Base-by-base conservation (phyloP, 2,888 invertebrate species). In the Hirtodrosophila cameraria region DNA sequence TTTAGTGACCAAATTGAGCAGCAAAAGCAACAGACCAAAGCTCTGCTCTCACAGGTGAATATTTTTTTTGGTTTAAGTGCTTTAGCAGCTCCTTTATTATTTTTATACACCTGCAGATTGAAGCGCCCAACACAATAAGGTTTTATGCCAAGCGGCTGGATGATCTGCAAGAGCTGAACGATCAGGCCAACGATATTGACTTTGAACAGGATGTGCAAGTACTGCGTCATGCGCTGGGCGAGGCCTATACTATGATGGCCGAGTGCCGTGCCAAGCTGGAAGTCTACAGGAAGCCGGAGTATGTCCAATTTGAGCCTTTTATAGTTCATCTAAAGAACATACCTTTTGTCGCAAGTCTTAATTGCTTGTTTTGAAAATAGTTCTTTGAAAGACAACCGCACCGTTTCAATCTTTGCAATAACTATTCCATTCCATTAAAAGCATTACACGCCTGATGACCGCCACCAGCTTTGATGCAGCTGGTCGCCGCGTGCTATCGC, bases 1-100 rank as follows among this genome's bases (percentile, higher is more conserved):
- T 94, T 96, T 80, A 94, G 94, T 80, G 90, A 91, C 67, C 95
- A 96, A 78, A 80, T 96, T 15, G 92, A 92, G 62, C 93, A 93
- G 59, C 91, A 95, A 66, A 91, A 93, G 68, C 89, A 92, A 9
- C 92, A 93, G 57, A 92, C 93, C 0, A 89, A 89, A 13, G 90
- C 91, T 15, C 88, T 93, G 2, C 64, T 90, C 1, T 69, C 70
- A 13, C 85, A 83, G 61, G 89, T 89, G 42, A 61, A 55, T 45
- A 2, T 20, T 20, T 3, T 20, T 20, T 20, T 20, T 3, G 3
- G n/a, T n/a, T n/a, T n/a, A n/a, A n/a, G n/a, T n/a, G n/a, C 9
- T 9, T 5, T 1, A 13, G 12, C 9, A 16, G 1, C 8, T 30
- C 15, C 6, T 13, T 5, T 27, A 7, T 0, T 2, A 12, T 3